Base-by-base conservation (phyloP, 2,888 invertebrate species). In the Priapulus caudatus region DNA sequence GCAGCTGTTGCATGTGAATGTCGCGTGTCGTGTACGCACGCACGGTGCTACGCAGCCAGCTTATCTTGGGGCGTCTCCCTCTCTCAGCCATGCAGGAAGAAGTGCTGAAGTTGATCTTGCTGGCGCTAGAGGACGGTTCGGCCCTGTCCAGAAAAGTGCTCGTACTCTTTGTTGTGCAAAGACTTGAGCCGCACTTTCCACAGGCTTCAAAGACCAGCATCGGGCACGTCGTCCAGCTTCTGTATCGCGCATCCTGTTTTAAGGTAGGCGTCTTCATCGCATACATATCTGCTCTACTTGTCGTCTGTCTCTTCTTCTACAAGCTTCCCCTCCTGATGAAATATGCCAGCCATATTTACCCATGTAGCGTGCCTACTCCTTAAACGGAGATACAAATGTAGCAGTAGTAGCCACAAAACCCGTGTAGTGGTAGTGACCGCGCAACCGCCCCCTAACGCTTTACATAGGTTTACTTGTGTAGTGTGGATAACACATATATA, bases 161-260 rank as follows among this genome's bases (percentile, higher is more conserved):
- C 64, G 97, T 98, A 57, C 89, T 97, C 88, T 98, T 93, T 77
- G 93, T 97, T 46, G 95, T 98, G 56, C 93, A 97, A 74, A 80
- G 91, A 65, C 76, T 98, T 61, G 88, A 91, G 71, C 62, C 65
- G 2, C 70, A 71, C 53, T 75, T 72, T 59, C 90, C 93, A 46
- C 90, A 90, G 60, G 93, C 95, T 53, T 93, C 95, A 19, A 98
- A 98, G 77, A 98, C 97, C 23, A 92, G 92, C 69, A 95, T 98
- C 68, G 97, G 97, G 10, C 97, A 98, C 74, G 97, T 98, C 45
- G 95, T 98, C 52, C 98, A 98, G 72, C 79, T 98, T 50, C 77
- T 98, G 21, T 98, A 98, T 71, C 80, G 97, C 62, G 97, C 97
- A 48, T 93, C 93, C 56, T 97, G 97, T 74, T 98, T 98, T 74